Percentiles rank a stretch among this genome's conserved stretches.
phyloP scores from a whole-genome alignment of 2,888 invertebrate species.

The Neoscelio sp. region DNA sequence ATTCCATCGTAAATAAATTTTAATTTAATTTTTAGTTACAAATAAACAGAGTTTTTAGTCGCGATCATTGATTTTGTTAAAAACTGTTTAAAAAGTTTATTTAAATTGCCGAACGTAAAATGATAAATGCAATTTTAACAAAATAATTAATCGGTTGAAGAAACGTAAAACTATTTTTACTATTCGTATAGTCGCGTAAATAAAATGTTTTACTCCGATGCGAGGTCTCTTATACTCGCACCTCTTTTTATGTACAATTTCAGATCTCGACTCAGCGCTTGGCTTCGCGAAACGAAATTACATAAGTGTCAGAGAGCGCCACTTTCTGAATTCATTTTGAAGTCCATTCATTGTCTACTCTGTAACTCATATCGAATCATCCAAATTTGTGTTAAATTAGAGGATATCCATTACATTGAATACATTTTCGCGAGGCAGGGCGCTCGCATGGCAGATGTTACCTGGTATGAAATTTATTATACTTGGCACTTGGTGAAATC shows the following conservation, averaged over 20 bases:
- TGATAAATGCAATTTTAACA: no score
- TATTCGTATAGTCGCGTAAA: no score
- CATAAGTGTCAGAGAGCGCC: conserved; percentile 26
- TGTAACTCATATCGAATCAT: conserved; percentile 63
- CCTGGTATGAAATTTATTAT: conserved; percentile 50
- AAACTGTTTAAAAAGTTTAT: no score
- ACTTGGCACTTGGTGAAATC: conserved; percentile 56
- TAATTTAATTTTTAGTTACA: background rate
- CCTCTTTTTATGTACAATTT: conserved; percentile 54
- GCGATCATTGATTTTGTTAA: background rate
- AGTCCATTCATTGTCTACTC: conserved; percentile 61
- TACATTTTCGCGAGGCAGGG: conserved; percentile 38
- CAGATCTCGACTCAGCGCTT: conserved; percentile 40
- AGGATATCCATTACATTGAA: conserved; percentile 59
- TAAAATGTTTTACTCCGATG: no score
- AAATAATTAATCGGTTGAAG: no score
- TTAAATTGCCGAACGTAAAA: no score
- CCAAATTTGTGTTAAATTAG: conserved; percentile 64
- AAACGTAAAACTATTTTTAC: no score
- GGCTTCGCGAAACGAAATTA: conserved; percentile 26
- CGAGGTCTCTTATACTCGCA: no score
- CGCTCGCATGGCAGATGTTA: conserved; percentile 55
- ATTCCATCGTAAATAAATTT: background rate
- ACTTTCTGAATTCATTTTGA: conserved; percentile 56
- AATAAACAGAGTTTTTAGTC: background rate